Evolutionary conservation across 2,797 vertebrate species (phyloP).

Genomic region (Bradypus variegatus): DNA sequence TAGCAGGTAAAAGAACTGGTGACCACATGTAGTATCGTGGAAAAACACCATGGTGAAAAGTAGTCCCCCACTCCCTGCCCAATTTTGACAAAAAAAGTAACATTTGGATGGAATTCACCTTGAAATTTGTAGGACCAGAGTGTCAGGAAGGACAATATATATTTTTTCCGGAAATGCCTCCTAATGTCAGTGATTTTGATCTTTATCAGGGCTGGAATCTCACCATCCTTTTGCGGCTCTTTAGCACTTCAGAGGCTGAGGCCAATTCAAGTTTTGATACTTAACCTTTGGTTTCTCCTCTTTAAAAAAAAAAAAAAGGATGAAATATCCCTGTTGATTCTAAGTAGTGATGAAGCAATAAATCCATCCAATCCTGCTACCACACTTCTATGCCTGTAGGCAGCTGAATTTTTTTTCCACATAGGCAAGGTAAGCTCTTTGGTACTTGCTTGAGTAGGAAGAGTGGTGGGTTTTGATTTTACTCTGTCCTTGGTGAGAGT

Average conservation of each 20-base stretch:
- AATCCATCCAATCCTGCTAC: accelerated
- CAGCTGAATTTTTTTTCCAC: background rate
- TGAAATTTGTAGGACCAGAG: background rate
- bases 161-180: background rate
- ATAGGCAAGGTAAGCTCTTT: background rate
- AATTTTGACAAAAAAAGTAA: background rate
- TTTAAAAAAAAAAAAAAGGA: background rate
- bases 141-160: background rate
- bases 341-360: background rate
- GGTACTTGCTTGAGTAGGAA: background rate
- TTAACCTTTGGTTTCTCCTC: background rate
- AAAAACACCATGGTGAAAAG: background rate
- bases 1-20: background rate
- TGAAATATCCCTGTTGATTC: background rate
- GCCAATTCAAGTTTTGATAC: background rate
- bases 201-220: background rate
- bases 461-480: background rate
- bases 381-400: background rate
- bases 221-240: background rate
- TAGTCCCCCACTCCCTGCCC: background rate
- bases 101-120: background rate
- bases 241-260: background rate
- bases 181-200: background rate
- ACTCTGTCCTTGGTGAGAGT: background rate
- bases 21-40: accelerated